Evolutionary conservation across 2,797 vertebrate genomes (phyloP).

Genomic region (Urocyon cinereoargenteus): DNA sequence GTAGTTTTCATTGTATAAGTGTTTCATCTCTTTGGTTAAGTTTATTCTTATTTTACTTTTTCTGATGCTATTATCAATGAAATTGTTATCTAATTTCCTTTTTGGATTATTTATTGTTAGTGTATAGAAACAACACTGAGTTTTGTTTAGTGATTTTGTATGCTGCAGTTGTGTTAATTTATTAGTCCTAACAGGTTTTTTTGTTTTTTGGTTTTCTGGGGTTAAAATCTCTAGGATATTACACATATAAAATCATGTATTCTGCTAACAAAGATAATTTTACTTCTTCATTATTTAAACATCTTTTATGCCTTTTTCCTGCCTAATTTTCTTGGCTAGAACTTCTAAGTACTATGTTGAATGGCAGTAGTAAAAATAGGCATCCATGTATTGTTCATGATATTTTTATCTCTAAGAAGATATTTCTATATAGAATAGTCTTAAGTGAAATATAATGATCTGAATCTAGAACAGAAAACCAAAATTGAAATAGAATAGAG

Average conservation of each 20-base stretch:
- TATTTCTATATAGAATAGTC: not conserved
- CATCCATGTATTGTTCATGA: not conserved
- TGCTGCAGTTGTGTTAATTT: not conserved
- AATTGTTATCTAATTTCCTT: not conserved
- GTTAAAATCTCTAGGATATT: not conserved
- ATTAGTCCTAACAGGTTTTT: not conserved
- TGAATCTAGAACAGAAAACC: not conserved
- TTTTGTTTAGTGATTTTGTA: conserved; percentile 22
- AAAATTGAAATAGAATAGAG: not conserved
- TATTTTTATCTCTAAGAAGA: not conserved
- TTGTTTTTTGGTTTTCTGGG: not conserved
- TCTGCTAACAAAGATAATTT: not conserved
- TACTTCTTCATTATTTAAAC: not conserved
- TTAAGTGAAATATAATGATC: not conserved
- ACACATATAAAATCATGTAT: not conserved
- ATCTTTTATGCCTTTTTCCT: not conserved
- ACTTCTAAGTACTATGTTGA: not conserved
- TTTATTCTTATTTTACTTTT: conserved; percentile 8
- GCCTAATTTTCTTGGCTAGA: not conserved
- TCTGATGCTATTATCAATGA: not conserved
- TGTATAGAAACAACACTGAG: not conserved
- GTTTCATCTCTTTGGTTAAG: not conserved
- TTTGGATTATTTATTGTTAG: not conserved
- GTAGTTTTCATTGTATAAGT: not conserved
- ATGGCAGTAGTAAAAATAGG: not conserved